Evolutionary conservation across 2,113 vertebrate species (phyloP), one percentile per base, ranked within the genome.

Genomic region (Eubucco bourcierii): DNA sequence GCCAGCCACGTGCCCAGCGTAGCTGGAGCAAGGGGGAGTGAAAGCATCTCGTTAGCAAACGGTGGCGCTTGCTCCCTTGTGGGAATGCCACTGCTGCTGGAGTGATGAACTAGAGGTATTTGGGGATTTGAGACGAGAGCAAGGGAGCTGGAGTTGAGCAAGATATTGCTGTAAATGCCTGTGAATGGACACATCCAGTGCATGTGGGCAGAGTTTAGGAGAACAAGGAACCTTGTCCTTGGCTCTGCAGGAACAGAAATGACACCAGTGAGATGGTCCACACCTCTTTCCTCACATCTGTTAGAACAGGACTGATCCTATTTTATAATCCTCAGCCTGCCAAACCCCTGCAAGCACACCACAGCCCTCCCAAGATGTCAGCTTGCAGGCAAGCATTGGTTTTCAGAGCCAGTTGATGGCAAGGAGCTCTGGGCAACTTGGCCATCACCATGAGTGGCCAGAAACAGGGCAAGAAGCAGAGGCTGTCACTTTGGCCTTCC

Each of bases 61-160:
- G 1, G 50, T 37, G 84, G 81, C 0, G 1, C 33, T 65, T 25
- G 66, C 59, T 87, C 34, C 44, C 90, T 58, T 7, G 1, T 61
- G 85, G 88, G 85, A 91, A 58, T 0, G 3, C 55, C 82, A 8
- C 58, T 76, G 90, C 67, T 91, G 72, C 82, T 81, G 72, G 55
- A 85, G 67, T 79, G 90, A 50, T 61, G 72, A 93, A 91, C 87
- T 41, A 60, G 92, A 93, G 33, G 71, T 41, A 9, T 73, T 37
- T 65, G 61, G 89, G 91, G 66, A 81, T 84, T 87, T 1, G 0
- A 72, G 63, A 78, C 76, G 73, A 78, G 20, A 72, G 25, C 0
- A 0, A 27, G 63, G 59, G 47, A 94, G 39, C 29, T 3, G 3
- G 63, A 10, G 13, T 53, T 55, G 76, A 87, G 67, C 6, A 15